Base-by-base conservation (phyloP, 2,113 vertebrate species). In the Coracopsis vasa region DNA sequence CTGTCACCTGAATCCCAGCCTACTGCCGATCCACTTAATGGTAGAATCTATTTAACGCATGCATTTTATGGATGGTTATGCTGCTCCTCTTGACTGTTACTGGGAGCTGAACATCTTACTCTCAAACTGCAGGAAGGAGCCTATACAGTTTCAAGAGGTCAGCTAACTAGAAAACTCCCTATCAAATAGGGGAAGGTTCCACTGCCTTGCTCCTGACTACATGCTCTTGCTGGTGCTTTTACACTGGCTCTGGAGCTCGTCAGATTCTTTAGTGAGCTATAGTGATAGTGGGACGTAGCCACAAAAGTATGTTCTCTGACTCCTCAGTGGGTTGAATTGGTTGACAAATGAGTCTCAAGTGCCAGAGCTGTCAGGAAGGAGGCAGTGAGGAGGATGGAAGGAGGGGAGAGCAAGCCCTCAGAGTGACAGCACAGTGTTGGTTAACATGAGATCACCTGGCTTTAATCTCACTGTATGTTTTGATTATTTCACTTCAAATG, bases 361-460 rank as follows among this genome's bases (percentile, higher is more conserved):
- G 53, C 15, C 47, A 6, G 31, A 48, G 53, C 27, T 29, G 42
- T 10, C 20, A 11, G 42, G n/a, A 54, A 6, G 37, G 47, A 54
- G 37, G 33, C 31, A 8, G 35, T 7, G 33, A 51, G 53, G 33
- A n/a, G 42, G 16, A 27, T 29, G 33, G 16, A 25, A 23, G n/a
- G 41, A 8, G 24, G 42, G 70, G 29, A 47, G 50, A 47, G 44
- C 39, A 18, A n/a, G 42, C 29, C 41, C 53, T 56, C 10, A 1
- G 1, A 6, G 41, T 42, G 25, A 9, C 23, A 44, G 61, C 53
- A 4, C 27, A 3, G 39, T 0, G 0, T 47, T 8, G 15, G 19
- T 44, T 13, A 45, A 10, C 16, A 0, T 14, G 10, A 29, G 42
- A 4, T 47, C 35, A 58, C 31, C 56, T 37, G 7, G 3, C 13